A percentile compares a stretch with the other conserved stretches of the same genome.
Conservation (phyloP, 2,113 vertebrate species). For the Proterorhinus semilunaris region DNA sequence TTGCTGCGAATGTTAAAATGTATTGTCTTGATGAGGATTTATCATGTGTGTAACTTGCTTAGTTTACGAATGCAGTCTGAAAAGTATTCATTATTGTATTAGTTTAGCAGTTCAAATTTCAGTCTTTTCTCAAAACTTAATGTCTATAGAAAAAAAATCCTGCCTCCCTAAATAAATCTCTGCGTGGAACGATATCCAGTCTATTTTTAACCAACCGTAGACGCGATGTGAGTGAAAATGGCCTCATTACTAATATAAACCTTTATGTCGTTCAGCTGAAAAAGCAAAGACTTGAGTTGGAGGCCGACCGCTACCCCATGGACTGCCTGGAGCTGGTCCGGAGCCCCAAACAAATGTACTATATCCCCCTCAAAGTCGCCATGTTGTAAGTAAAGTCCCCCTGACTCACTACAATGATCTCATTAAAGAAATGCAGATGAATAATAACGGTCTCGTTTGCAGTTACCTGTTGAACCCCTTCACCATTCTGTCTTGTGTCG, state of each 20-base stretch:
- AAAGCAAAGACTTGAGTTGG: constrained; percentile 91
- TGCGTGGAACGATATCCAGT: too few relatives aligned
- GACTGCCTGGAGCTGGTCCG: constrained; percentile 91
- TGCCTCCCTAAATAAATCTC: too few relatives aligned
- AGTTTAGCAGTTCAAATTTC: too few relatives aligned
- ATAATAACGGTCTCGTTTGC: constrained; percentile 23
- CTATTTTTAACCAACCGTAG: too few relatives aligned
- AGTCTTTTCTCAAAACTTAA: too few relatives aligned
- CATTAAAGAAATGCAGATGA: neutral
- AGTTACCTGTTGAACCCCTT: constrained; percentile 97
- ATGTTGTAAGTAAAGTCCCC: constrained; percentile 85
- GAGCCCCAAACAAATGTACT: constrained; percentile 90
- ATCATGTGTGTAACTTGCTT: too few relatives aligned
- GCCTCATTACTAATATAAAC: neutral
- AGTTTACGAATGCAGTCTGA: too few relatives aligned
- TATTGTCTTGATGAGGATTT: too few relatives aligned
- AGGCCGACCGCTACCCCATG: constrained; percentile 86
- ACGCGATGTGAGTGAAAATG: neutral
- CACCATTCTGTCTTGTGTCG: constrained; percentile 93
- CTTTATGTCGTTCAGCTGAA: constrained; percentile 81
- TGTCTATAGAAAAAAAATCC: too few relatives aligned
- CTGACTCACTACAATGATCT: neutral
- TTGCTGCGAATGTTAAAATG: too few relatives aligned
- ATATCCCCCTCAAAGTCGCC: constrained; percentile 94
- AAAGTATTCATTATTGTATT: too few relatives aligned